Base-by-base conservation (phyloP, 2,888 invertebrate species). In the Nemotelus pantherinus region DNA sequence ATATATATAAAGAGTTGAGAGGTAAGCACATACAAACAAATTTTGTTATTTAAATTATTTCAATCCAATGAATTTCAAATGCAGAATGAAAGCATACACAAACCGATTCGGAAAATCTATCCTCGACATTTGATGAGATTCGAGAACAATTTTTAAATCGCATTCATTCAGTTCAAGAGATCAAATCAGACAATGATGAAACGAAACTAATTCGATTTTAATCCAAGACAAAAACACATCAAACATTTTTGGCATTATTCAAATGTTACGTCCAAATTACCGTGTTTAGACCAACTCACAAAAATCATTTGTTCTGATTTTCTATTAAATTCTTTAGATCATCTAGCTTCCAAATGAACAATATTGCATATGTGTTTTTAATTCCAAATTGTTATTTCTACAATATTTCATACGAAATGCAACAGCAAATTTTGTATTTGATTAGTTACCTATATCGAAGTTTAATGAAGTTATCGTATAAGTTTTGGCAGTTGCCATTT, bases 121-220 rank as follows among this genome's bases (percentile, higher is more conserved):
- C 65, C 2, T 10, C 44, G 25, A 65, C 43, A 64, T 53, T 1
- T 53, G 10, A 1, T 1, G 53, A 68, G 41, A 53, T 55, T 5
- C 3, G 41, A 55, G 39, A 64, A 64, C 39, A 74, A 39, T 74
- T 74, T 63, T 74, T 74, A 74, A 60, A 74, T 74, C 60, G 63
- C 74, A 74, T 74, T 74, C 74, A 74, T n/a, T 44, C 25, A 43
- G 10, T 25, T 25, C 25, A 25, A 25, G 25, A 25, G 25, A 25
- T 25, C 25, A 53, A 58, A 58, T 25, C 58, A 58, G 5, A 3
- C 58, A 5, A 58, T 25, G 39, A 4, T 39, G 39, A 58, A 5
- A 58, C 53, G 53, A 53, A 7, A 58, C 6, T 58, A 10, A 25
- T 58, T 58, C 25, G 25, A 25, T 58, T 58, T 25, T 58, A 58